Percentiles rank a stretch among this genome's conserved stretches.
These are phyloP conservation scores for Taxidea taxus DNA, from an alignment of 2,113 vertebrate species.

Conservation along the genomic window DNA sequence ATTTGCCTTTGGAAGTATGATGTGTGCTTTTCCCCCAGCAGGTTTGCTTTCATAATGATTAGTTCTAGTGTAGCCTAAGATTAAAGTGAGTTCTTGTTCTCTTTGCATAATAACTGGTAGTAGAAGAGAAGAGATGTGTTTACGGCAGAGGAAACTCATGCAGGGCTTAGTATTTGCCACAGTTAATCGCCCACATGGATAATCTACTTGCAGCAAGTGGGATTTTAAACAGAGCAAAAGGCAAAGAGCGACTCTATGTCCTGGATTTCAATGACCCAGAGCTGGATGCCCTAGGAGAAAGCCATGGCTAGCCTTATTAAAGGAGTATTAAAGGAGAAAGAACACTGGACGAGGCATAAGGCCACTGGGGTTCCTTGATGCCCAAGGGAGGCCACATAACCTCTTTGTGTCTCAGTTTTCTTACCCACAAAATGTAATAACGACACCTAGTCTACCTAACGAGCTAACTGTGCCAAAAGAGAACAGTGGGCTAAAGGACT, in stretches of 20 bases:
- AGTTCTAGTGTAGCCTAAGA: constrained; percentile 34
- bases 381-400: background rate
- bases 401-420: background rate
- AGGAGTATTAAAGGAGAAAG: background rate
- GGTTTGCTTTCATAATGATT: constrained; percentile 50
- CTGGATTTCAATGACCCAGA: background rate
- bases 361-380: background rate
- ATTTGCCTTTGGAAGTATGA: constrained; percentile 40
- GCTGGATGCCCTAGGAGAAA: background rate
- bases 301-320: background rate
- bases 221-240: constrained; percentile 3
- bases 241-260: background rate
- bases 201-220: constrained; percentile 10
- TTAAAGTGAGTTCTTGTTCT: constrained; percentile 52
- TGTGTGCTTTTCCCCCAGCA: background rate
- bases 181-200: constrained; percentile 6
- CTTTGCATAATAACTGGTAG: background rate
- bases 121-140: constrained; percentile 38
- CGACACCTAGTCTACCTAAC: background rate
- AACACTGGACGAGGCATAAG: background rate
- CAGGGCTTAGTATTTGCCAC: background rate
- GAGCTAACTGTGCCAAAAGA: background rate
- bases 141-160: background rate
- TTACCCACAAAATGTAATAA: background rate
- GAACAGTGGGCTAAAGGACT: background rate